phyloP scores from a whole-genome alignment of 2,113 vertebrate genomes.

The Coreoperca whiteheadi region DNA sequence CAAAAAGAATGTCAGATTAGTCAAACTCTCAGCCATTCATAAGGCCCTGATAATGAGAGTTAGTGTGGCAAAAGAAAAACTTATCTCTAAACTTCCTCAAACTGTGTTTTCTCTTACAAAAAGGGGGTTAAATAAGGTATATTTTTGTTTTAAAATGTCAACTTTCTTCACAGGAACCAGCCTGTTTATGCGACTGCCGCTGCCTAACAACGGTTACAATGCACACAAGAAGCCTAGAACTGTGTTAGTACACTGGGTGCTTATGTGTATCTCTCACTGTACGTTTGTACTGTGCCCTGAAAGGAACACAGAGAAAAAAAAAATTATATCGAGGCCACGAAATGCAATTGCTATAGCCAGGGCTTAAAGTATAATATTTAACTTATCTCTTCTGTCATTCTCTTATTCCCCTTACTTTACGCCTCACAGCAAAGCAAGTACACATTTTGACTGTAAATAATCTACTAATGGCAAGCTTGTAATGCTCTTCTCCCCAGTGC shows the following conservation, averaged over 20 bases:
- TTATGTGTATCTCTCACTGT: constrained; percentile 52
- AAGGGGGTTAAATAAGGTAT: constrained; percentile 65
- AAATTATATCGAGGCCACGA: no score
- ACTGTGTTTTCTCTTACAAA: constrained; percentile 73
- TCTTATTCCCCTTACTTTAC: no score
- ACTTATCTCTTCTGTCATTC: no score
- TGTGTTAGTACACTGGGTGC: constrained; percentile 42
- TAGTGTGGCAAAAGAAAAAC: constrained; percentile 83
- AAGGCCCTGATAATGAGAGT: constrained; percentile 87
- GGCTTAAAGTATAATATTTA: no score
- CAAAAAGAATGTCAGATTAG: constrained; percentile 60
- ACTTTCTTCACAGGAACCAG: constrained; percentile 89
- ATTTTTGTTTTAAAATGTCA: constrained; percentile 79
- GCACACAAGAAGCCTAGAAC: constrained; percentile 56
- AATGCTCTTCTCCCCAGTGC: no score
- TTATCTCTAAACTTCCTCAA: constrained; percentile 68
- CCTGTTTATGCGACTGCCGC: constrained; percentile 80
- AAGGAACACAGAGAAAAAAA: no score
- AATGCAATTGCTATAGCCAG: no score
- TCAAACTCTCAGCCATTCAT: constrained; percentile 76
- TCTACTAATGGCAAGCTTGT: no score
- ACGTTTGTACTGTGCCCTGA: no score
- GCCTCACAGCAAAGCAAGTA: no score
- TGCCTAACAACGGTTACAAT: constrained; percentile 68
- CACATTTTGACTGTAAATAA: no score